phyloP scores from a whole-genome alignment of 2,113 vertebrate genomes.

The Fregetta grallaria region DNA sequence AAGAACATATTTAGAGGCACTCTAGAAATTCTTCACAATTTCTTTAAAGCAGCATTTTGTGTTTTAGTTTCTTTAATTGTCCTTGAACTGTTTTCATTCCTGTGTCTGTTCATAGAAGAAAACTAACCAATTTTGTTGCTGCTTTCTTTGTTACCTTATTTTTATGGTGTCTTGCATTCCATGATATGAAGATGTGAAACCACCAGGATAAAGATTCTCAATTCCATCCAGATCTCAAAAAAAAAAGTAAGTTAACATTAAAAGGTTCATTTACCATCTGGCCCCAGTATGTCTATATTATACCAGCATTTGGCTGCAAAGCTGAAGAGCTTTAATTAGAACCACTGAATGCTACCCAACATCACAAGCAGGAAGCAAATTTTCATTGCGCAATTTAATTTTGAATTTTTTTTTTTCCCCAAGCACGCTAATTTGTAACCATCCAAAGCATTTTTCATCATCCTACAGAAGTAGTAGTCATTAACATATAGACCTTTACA shows the following conservation, averaged over 20 bases:
- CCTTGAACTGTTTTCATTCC: neutral
- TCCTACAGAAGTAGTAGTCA: neutral
- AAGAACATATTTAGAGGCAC: neutral
- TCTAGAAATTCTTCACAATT: neutral
- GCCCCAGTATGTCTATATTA: neutral
- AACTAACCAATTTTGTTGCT: neutral
- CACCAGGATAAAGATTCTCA: neutral
- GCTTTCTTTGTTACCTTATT: neutral
- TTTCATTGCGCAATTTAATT: neutral
- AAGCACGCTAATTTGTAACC: neutral
- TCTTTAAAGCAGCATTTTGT: neutral
- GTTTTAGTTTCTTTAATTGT: neutral
- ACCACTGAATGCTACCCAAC: neutral
- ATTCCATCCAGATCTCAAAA: neutral
- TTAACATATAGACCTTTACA: neutral
- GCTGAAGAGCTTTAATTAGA: conserved; percentile 35
- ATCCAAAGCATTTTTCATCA: neutral
- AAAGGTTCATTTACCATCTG: conserved; percentile 31
- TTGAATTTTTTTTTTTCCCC: neutral
- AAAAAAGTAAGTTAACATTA: neutral
- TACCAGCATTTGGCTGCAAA: neutral
- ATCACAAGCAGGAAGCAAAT: neutral
- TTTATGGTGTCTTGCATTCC: neutral
- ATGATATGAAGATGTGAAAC: neutral
- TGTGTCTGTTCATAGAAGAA: neutral